These are phyloP conservation scores for Camelus bactrianus DNA, from an alignment of 2,113 vertebrate species.

Conservation along the genomic window DNA sequence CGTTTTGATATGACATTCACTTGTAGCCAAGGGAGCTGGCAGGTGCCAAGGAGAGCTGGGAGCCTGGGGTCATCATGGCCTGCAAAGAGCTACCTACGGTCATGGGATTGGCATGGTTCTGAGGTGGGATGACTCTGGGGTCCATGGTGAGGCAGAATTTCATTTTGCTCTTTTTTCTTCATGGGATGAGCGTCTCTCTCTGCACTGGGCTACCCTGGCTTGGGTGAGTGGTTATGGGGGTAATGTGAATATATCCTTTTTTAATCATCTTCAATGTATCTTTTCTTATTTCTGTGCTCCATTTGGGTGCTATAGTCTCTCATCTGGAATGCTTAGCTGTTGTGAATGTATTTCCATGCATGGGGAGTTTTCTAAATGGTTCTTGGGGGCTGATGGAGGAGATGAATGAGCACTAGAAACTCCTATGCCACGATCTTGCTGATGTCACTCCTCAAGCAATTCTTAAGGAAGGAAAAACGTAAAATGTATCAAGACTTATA, in stretches of 20 bases:
- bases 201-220: background rate
- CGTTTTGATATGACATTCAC: background rate
- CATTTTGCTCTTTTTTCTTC: background rate
- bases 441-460: background rate
- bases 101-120: background rate
- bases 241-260: background rate
- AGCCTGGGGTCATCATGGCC: background rate
- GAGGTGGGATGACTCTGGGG: background rate
- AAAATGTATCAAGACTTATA: background rate
- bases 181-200: background rate
- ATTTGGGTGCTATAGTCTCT: background rate
- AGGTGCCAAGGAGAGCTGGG: background rate
- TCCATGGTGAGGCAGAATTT: background rate
- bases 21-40: background rate
- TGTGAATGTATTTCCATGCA: background rate
- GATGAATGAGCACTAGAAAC: background rate
- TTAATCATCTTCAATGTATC: background rate
- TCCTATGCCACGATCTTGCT: background rate
- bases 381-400: background rate
- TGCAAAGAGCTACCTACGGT: background rate
- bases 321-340: background rate
- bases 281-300: background rate
- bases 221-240: background rate
- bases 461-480: background rate
- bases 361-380: background rate